A percentile compares a stretch with the other conserved stretches of the same genome.
These are phyloP conservation scores for Triplophysa siluroides DNA, from an alignment of 2,113 vertebrate genomes.

Conservation along the genomic window DNA sequence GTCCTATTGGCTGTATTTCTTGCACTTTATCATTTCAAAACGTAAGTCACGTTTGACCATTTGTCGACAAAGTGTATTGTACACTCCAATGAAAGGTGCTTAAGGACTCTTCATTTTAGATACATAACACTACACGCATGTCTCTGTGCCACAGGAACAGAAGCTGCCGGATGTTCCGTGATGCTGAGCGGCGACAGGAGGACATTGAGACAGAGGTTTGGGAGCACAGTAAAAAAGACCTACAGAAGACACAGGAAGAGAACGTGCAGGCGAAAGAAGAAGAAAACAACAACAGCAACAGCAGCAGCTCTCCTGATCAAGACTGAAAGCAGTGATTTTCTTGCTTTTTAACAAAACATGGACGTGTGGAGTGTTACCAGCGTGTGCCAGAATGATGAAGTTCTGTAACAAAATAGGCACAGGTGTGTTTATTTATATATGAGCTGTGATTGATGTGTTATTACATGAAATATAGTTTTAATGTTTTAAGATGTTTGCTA, in stretches of 20 bases:
- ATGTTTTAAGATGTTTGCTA: no score
- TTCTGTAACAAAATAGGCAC: background rate
- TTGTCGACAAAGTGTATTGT: no score
- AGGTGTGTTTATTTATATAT: background rate
- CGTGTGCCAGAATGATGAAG: background rate
- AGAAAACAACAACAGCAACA: background rate
- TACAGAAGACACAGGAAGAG: slow-evolving; percentile 42
- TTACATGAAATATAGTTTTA: background rate
- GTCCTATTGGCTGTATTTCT: slow-evolving; percentile 73
- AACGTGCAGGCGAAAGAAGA: slow-evolving; percentile 21
- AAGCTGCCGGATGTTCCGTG: slow-evolving; percentile 67
- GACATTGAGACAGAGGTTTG: slow-evolving; percentile 76
- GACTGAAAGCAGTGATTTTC: background rate
- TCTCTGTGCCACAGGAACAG: slow-evolving; percentile 71
- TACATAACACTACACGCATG: background rate
- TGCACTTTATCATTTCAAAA: slow-evolving; percentile 78
- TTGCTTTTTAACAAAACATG: background rate
- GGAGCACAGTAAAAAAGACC: slow-evolving; percentile 53
- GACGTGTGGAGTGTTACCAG: background rate
- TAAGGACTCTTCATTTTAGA: no score
- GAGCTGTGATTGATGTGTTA: background rate
- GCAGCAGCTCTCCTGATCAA: background rate
- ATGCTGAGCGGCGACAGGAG: slow-evolving; percentile 74
- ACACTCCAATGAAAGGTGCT: no score
- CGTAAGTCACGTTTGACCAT: slow-evolving; percentile 66